A percentile compares a stretch with the other conserved stretches of the same genome.
These are phyloP conservation scores for Drosophila tristis DNA, from an alignment of 1,140 invertebrate species.

Conservation along the genomic window DNA sequence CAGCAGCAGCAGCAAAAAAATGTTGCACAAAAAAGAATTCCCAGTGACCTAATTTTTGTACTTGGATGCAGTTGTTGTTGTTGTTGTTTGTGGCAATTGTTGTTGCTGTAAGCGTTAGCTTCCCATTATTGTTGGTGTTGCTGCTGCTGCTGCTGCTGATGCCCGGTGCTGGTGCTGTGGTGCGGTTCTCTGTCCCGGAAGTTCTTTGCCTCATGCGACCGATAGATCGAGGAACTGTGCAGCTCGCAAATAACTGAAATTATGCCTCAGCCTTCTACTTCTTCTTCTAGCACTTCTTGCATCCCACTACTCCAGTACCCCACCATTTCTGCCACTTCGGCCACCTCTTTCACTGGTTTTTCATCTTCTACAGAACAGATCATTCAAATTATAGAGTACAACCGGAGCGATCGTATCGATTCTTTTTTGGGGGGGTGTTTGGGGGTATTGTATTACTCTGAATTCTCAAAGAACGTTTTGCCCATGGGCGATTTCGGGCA, in stretches of 20 bases:
- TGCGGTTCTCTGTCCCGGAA: conserved; percentile 68
- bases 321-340: conserved; percentile 15
- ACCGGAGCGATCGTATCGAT: conserved; percentile 23
- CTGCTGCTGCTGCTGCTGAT: conserved; percentile 10
- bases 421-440: neutral
- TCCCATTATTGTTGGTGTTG: conserved; percentile 33
- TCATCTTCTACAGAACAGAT: conserved; percentile 16
- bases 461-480: conserved; percentile 33
- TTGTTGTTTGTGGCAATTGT: conserved; percentile 33
- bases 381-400: conserved; percentile 49
- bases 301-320: neutral
- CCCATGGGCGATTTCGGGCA: conserved; percentile 37
- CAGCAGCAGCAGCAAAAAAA: conserved; percentile 41
- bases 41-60: conserved; percentile 73
- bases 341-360: neutral
- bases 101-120: conserved; percentile 18
- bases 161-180: conserved; percentile 8
- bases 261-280: conserved; percentile 46
- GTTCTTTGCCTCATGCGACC: conserved; percentile 77
- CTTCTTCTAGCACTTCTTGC: neutral
- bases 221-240: conserved; percentile 55
- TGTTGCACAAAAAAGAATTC: conserved; percentile 70
- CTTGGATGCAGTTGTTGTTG: conserved; percentile 65
- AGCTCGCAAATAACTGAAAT: conserved; percentile 78
- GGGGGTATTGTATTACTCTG: conserved; percentile 11